Conservation (phyloP, 2,888 invertebrate genomes). For the Epsilonema sp. region DNA sequence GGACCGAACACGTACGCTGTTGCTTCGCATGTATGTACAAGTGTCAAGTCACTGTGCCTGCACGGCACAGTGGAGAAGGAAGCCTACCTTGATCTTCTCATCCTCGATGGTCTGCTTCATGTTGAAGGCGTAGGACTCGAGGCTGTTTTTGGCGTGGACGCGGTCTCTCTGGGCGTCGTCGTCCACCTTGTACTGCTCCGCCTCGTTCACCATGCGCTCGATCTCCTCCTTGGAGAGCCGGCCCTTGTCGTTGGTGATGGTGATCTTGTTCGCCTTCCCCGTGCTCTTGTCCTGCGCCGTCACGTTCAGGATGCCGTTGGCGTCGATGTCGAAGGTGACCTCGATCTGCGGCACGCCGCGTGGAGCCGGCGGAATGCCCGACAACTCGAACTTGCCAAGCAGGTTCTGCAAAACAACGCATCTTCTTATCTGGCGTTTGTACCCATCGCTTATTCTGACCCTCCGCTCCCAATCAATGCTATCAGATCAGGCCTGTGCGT, state of each 20-base stretch:
- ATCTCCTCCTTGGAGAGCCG: slow-evolving; percentile 57
- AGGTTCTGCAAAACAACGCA: no score
- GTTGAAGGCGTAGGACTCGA: slow-evolving; percentile 76
- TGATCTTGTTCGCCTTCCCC: slow-evolving; percentile 34
- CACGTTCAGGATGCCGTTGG: slow-evolving; percentile 84
- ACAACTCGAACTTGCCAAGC: slow-evolving; percentile 85
- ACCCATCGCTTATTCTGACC: no score
- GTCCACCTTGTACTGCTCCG: slow-evolving; percentile 61
- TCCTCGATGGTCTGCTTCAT: slow-evolving; percentile 79
- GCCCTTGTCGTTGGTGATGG: slow-evolving; percentile 61
- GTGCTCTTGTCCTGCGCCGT: slow-evolving; percentile 47
- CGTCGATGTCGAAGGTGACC: slow-evolving; percentile 41
- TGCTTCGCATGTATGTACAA: no score
- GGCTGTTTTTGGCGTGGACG: slow-evolving; percentile 54
- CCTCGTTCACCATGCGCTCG: slow-evolving; percentile 60
- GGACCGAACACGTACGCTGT: no score
- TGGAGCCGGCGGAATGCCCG: slow-evolving; percentile 80
- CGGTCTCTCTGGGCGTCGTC: slow-evolving; percentile 41
- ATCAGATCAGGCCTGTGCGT: no score
- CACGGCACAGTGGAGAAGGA: no score
- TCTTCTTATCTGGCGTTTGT: no score
- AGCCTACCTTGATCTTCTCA: slow-evolving; percentile 46
- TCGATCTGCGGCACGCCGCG: slow-evolving; percentile 60
- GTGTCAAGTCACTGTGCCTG: no score
- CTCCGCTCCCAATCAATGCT: no score